Evolutionary conservation across 2,797 vertebrate genomes (phyloP).

Genomic region (Tokudaia tokunoshimensis): DNA sequence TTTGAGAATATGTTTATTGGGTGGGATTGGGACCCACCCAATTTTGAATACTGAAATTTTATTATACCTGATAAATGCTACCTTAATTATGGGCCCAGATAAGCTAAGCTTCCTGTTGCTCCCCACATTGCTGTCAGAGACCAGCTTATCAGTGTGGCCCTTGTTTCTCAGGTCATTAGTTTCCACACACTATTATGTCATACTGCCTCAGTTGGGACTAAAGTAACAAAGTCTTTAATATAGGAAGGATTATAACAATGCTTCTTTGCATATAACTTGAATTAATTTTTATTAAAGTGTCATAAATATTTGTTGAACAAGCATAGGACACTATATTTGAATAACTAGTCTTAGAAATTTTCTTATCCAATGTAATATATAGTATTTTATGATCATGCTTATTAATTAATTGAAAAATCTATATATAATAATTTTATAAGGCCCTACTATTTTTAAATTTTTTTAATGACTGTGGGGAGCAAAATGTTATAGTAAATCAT

Average conservation of each 20-base stretch:
- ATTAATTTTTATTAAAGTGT: neutral
- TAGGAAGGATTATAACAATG: neutral
- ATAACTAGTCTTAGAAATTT: neutral
- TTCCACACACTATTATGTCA: neutral
- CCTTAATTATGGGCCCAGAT: neutral
- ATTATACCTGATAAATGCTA: neutral
- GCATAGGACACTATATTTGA: neutral
- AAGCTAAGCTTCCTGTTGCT: neutral
- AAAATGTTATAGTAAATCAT: neutral
- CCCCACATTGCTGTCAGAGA: neutral
- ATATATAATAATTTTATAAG: neutral
- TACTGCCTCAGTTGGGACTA: neutral
- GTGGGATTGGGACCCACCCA: neutral
- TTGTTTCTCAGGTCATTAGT: neutral
- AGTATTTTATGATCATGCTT: neutral
- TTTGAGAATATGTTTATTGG: slow-evolving; percentile 13
- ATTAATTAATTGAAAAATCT: slow-evolving; percentile 30
- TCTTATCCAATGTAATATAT: neutral
- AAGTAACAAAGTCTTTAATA: neutral
- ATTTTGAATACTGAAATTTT: slow-evolving; percentile 24
- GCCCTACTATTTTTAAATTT: neutral
- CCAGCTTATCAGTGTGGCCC: neutral
- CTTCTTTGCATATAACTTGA: neutral
- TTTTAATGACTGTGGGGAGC: neutral
- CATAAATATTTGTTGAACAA: neutral